phyloP scores from a whole-genome alignment of 1,140 invertebrate species.

The Adelges cooleyi region DNA sequence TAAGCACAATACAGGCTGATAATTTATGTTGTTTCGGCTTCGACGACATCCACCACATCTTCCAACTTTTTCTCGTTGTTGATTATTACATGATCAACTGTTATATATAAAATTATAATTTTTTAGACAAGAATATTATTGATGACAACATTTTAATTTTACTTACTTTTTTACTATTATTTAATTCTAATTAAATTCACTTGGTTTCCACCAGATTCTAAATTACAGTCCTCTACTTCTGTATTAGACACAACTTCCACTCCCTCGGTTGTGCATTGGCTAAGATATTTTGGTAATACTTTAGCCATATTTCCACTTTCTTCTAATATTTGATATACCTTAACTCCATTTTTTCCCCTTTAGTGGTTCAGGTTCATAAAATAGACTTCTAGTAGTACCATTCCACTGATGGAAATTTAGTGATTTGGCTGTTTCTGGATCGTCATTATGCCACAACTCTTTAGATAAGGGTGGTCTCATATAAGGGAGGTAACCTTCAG shows the following conservation, averaged over 20 bases:
- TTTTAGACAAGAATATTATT: background rate
- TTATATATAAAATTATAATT: slow-evolving; percentile 40
- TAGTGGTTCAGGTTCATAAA: slow-evolving; percentile 68
- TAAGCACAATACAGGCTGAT: no score
- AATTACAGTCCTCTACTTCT: slow-evolving; percentile 44
- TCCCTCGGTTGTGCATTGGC: slow-evolving; percentile 70
- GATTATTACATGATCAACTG: slow-evolving; percentile 65
- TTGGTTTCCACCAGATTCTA: slow-evolving; percentile 41
- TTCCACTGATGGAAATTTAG: slow-evolving; percentile 81
- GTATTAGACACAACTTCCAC: slow-evolving; percentile 53
- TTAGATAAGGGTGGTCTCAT: slow-evolving; percentile 86
- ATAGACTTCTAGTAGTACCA: slow-evolving; percentile 68
- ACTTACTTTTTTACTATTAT: slow-evolving; percentile 49
- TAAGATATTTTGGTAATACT: slow-evolving; percentile 73
- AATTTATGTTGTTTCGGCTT: no score
- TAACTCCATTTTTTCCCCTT: slow-evolving; percentile 41
- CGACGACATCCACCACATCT: no score
- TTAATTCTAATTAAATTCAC: slow-evolving; percentile 52
- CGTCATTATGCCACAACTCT: slow-evolving; percentile 61
- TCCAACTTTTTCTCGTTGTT: no score
- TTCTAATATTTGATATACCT: slow-evolving; percentile 65
- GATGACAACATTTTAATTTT: background rate
- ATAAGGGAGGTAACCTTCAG: slow-evolving; percentile 67
- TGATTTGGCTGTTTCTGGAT: slow-evolving; percentile 42
- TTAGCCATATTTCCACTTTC: slow-evolving; percentile 69